Evolutionary conservation across 2,888 invertebrate genomes (phyloP), one percentile per base, ranked within the genome.

Genomic region (Pristionchus japonicus): DNA sequence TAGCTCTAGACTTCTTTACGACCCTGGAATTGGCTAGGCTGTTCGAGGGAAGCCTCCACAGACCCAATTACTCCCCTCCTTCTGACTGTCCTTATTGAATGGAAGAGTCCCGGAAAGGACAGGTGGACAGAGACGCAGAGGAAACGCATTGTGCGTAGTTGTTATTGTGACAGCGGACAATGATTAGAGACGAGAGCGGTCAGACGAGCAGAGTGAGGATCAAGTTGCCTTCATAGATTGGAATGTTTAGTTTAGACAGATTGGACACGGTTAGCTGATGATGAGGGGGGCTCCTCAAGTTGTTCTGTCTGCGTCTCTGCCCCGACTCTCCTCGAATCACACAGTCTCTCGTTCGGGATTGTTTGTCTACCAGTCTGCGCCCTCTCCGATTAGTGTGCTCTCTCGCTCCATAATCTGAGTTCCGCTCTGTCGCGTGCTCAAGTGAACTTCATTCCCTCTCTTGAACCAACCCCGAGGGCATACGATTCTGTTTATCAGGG

Each of bases 181-280:
- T 77, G 47, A 77, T 77, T 77, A 27, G 43, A n/a, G 31, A 52
- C 52, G 52, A 40, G 82, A 83, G 82, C 49, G 82, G 0, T n/a
- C 80, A 80, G 80, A 49, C 49, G 31, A 80, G 9, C 77, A 40
- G 80, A 80, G 43, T 77, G 20, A 52, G 52, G 34, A 47, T 77
- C 77, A 47, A 47, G 77, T 77, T 77, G 43, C 77, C 47, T 34
- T 34, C 17, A 6, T 23, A 9, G 70, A n/a, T n/a, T n/a, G 82
- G 82, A 83, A 83, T 83, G 82, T 49, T 83, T 77, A 77, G 82
- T 83, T 83, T 77, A 77, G 77, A 67, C 31, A 70, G 70, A 77
- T 77, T 77, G 77, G 77, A 77, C 77, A 77, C 77, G 77, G 82
- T 83, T 83, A 43, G 52, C 52, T 83, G 49, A 43, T 83, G 52